Evolutionary conservation across 2,113 vertebrate genomes (phyloP).

Genomic region (Esox niger): DNA sequence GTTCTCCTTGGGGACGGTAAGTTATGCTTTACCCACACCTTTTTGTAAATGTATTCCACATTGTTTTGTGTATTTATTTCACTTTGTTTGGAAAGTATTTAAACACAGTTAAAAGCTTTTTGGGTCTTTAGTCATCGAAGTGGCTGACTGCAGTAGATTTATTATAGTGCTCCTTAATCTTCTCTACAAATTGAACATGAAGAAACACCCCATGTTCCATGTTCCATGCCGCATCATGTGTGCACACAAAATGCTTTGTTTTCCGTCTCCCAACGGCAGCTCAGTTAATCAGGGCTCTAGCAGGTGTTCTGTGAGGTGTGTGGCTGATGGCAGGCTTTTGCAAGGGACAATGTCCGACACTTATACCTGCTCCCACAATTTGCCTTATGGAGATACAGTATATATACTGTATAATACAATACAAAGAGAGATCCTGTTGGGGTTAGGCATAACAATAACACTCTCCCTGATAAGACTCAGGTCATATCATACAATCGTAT

Average conservation of each 20-base stretch:
- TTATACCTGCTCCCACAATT: neutral
- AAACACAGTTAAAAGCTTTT: no score
- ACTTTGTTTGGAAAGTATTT: no score
- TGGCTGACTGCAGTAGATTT: neutral
- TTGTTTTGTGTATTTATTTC: neutral
- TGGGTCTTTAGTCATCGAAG: neutral
- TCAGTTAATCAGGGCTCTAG: neutral
- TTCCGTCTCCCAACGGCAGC: neutral
- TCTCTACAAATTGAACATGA: neutral
- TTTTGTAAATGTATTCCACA: neutral
- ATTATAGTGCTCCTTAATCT: no score
- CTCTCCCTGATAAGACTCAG: no score
- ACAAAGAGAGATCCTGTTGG: no score
- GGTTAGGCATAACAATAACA: no score
- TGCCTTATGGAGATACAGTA: no score
- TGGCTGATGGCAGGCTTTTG: neutral
- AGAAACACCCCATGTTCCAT: neutral
- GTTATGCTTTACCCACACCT: constrained; percentile 7
- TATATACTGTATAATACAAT: no score
- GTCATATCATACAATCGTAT: no score
- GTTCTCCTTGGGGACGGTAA: constrained; percentile 64
- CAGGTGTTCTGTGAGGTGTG: neutral
- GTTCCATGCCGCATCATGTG: no score
- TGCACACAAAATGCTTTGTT: neutral
- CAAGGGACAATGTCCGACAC: neutral